Evolutionary conservation across 2,113 vertebrate genomes (phyloP), one percentile per base, ranked within the genome.

Genomic region (Gavialis gangeticus): DNA sequence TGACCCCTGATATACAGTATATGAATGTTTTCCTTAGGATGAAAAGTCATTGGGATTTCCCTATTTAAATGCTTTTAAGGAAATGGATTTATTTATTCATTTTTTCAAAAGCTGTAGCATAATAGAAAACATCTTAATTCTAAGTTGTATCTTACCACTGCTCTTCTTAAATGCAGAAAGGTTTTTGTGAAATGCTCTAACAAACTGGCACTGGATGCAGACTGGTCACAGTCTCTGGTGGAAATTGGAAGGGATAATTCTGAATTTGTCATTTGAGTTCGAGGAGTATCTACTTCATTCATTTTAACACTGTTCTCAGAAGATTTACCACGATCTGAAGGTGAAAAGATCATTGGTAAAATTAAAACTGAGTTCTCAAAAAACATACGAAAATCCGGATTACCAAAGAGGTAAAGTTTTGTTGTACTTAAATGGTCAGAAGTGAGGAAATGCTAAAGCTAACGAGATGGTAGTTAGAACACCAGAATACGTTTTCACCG

Each of bases 91-190:
- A 4, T 46, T 46, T 46, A 46, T 46, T 46, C 46, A 46, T 46
- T 62, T 79, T 66, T 78, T 10, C 3, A 55, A 59, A 25, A 58
- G 22, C 64, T 2, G 6, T 55, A 88, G 46, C 84, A 87, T 37
- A 84, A 4, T 9, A 87, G 4, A 3, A 75, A 80, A 30, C 25
- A 69, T 22, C 69, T n/a, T 10, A 88, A 90, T 10, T 37, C 4
- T 84, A 69, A 75, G 18, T 57, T 1, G 0, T 60, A 69, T 25
- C 71, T 97, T 98, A 99, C 99, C 98, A 98, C 98, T 58, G 99
- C 99, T 97, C 98, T 99, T 94, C 96, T 98, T 90, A 99, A 97
- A 96, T 99, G 95, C 62, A 98, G 60, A 92, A 98, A 98, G 12
- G 98, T 97, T 92, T 98, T 98, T 89, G 91, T 93, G 85, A 99